phyloP scores from a whole-genome alignment of 1,140 invertebrate species.

The Bombus terrestris region DNA sequence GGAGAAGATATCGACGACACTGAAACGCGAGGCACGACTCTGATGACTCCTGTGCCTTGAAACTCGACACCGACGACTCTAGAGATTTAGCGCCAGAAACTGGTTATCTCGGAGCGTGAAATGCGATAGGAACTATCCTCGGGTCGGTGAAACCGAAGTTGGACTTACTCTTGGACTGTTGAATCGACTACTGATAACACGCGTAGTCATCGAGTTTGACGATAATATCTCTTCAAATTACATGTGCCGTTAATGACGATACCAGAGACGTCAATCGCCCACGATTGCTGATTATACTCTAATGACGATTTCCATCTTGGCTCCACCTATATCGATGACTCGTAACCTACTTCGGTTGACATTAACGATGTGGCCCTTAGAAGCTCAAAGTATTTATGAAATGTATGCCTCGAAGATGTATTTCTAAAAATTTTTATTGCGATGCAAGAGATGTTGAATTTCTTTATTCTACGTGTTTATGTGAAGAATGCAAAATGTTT shows the following conservation, averaged over 20 bases:
- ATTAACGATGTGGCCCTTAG: neutral
- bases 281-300: neutral
- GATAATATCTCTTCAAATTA: neutral
- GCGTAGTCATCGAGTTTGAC: neutral
- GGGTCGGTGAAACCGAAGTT: neutral
- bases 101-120: slow-evolving; percentile 24
- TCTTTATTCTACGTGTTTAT: too few relatives aligned
- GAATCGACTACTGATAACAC: neutral
- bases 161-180: neutral
- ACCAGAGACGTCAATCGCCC: neutral
- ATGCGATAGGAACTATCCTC: slow-evolving; percentile 6
- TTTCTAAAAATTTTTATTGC: neutral
- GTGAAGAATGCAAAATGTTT: too few relatives aligned
- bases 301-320: neutral
- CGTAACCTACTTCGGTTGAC: neutral
- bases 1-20: neutral
- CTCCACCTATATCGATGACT: too few relatives aligned
- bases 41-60: slow-evolving; percentile 32
- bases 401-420: neutral
- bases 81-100: slow-evolving; percentile 15
- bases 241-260: neutral
- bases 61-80: slow-evolving; percentile 28
- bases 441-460: too few relatives aligned
- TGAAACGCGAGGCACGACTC: slow-evolving; percentile 7
- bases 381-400: neutral